Evolutionary conservation across 1,140 invertebrate genomes (phyloP), one percentile per base, ranked within the genome.

Genomic region (Heterodera schachtii): DNA sequence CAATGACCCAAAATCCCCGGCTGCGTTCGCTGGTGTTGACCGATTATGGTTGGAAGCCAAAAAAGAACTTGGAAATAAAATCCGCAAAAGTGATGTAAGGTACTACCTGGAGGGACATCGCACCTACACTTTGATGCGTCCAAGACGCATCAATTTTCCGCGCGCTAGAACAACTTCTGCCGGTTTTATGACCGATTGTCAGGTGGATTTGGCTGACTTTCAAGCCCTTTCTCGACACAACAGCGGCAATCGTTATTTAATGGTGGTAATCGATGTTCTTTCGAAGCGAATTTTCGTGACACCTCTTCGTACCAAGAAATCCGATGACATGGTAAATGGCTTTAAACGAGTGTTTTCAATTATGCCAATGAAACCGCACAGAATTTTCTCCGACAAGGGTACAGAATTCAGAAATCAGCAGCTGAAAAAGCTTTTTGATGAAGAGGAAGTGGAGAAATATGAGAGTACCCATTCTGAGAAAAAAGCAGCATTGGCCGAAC

Each of bases 21-120:
- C 80, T n/a, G 76, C 78, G 1, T 81, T 69, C 73, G 43, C 80
- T 3, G 80, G 80, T 6, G 52, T 81, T n/a, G 75, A 82, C 19
- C 9, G 43, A 52, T 44, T 81, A 19, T 81, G 44, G 43, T 0
- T 11, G 31, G 80, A 81, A 71, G 80, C 80, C 0, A 43, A 52
- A 16, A 67, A 80, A 19, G 11, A 47, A 9, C 21, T 21, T 3
- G 46, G 46, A 3, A 79, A 81, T 13, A 60, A 60, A 60, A 74
- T 74, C 0, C n/a, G 7, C 8, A 74, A 57, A 74, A 3, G 43
- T 3, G 75, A 47, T 47, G 49, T 77, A 57, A 71, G 75, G n/a
- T 8, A 75, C 5, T 77, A 77, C 41, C 41, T 77, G 67, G 52
- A 77, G 21, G 75, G 75, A 2, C 75, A 77, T 3, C 67, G 52